Percentiles rank a stretch among this genome's conserved stretches.
phyloP scores from a whole-genome alignment of 2,113 vertebrate species.

The Dasypus novemcinctus region DNA sequence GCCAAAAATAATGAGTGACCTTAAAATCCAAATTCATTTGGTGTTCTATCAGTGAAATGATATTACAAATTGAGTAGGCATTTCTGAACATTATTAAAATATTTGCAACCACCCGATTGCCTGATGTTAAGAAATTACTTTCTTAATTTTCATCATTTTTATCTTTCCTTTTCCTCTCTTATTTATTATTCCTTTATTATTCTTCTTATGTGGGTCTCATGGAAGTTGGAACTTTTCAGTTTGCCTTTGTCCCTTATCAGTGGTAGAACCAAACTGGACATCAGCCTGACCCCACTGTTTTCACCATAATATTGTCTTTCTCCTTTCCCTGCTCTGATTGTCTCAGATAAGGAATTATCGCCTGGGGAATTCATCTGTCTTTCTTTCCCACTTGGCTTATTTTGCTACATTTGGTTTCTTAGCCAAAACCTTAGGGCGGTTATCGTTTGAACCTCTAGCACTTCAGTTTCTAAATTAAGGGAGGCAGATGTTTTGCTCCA shows the following conservation, averaged over 20 bases:
- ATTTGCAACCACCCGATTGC: background rate
- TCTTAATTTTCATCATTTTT: background rate
- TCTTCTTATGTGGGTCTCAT: background rate
- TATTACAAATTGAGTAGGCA: background rate
- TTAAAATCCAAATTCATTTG: background rate
- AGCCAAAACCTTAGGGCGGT: background rate
- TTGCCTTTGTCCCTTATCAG: background rate
- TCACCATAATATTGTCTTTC: background rate
- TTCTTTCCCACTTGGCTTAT: background rate
- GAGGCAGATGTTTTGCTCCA: background rate
- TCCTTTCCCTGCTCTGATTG: background rate
- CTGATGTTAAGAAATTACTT: background rate
- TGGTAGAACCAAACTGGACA: background rate
- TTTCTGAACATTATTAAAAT: background rate
- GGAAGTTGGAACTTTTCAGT: background rate
- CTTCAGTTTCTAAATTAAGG: constrained; percentile 55
- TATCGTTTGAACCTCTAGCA: background rate
- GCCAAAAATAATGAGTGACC: background rate
- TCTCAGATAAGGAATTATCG: constrained; percentile 14
- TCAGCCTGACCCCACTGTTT: background rate
- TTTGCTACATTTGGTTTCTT: background rate
- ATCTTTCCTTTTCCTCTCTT: background rate
- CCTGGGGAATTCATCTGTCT: background rate
- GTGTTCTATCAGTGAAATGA: background rate
- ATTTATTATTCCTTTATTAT: background rate